Evolutionary conservation across 2,888 invertebrate genomes (phyloP).

Genomic region (Scaptodrosophila latifasciaeformis): DNA sequence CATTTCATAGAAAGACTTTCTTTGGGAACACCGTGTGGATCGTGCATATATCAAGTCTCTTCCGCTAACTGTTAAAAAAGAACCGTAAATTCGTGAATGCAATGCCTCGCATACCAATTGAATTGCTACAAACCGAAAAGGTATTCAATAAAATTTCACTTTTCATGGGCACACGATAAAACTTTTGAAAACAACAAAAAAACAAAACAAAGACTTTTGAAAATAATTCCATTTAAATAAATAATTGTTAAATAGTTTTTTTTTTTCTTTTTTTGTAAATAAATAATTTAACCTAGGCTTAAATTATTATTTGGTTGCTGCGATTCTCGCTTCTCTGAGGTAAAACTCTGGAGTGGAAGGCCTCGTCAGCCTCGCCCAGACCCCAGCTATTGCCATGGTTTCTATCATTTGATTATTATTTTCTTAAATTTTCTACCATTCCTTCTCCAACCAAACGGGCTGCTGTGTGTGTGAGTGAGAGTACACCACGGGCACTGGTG

Average conservation of each 20-base stretch:
- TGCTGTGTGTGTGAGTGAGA: conserved; percentile 73
- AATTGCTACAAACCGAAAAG: conserved; percentile 1
- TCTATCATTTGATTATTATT: neutral
- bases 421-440: conserved; percentile 61
- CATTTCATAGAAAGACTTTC: conserved; percentile 46
- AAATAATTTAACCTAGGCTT: conserved; percentile 69
- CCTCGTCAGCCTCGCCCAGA: neutral
- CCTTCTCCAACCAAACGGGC: conserved; percentile 75
- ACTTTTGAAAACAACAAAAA: neutral
- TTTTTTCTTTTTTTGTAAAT: conserved; percentile 40
- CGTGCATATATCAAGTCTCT: no score
- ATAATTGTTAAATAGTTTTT: conserved; percentile 16
- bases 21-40: conserved; percentile 14
- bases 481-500: conserved; percentile 76
- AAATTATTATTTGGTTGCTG: conserved; percentile 69
- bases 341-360: conserved; percentile 22
- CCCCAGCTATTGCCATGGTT: conserved; percentile 1
- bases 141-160: conserved; percentile 40
- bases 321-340: conserved; percentile 52
- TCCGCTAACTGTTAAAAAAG: conserved; percentile 39
- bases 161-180: conserved; percentile 28
- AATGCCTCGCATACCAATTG: conserved; percentile 40
- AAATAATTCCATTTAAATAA: conserved; percentile 14
- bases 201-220: neutral
- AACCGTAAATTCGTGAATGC: conserved; percentile 50